Conservation (phyloP, 2,888 invertebrate genomes). For the Drosophila borealis region DNA sequence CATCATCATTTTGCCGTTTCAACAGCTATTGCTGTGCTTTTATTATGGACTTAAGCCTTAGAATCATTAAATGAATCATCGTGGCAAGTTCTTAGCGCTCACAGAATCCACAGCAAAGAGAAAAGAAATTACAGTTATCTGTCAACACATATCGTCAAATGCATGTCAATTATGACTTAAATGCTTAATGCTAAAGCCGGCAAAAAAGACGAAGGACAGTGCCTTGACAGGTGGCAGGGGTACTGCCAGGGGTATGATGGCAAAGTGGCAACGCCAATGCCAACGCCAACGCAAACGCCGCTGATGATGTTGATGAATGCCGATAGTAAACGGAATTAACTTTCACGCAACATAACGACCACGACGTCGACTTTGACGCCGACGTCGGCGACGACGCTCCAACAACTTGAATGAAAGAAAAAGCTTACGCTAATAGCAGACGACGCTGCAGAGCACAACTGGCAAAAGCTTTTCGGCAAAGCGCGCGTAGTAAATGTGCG, state of each 20-base stretch:
- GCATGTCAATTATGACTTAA: constrained; percentile 80
- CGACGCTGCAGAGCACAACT: constrained; percentile 68
- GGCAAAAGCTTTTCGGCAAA: constrained; percentile 70
- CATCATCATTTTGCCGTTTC: constrained; percentile 2
- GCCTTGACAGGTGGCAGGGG: constrained; percentile 15
- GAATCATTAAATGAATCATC: constrained; percentile 37
- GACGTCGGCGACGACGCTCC: constrained; percentile 42
- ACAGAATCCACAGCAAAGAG: constrained; percentile 15
- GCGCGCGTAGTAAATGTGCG: constrained; percentile 77
- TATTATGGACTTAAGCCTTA: constrained; percentile 14
- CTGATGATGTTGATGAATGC: constrained; percentile 79
- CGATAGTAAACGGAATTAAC: constrained; percentile 81
- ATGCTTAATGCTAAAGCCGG: constrained; percentile 76
- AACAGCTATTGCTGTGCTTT: constrained; percentile 18
- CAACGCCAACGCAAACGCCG: constrained; percentile 46
- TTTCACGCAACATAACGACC: constrained; percentile 73
- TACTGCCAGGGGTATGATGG: constrained; percentile 24
- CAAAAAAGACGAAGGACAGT: constrained; percentile 39
- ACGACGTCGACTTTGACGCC: constrained; percentile 26
- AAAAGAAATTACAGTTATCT: constrained; percentile 66
- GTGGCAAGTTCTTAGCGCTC: constrained; percentile 20
- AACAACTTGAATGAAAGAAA: constrained; percentile 78
- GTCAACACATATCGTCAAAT: constrained; percentile 76
- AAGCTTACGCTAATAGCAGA: constrained; percentile 71
- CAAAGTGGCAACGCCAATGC: constrained; percentile 62